phyloP scores from a whole-genome alignment of 2,113 vertebrate species.

The Cranoglanis bouderius region DNA sequence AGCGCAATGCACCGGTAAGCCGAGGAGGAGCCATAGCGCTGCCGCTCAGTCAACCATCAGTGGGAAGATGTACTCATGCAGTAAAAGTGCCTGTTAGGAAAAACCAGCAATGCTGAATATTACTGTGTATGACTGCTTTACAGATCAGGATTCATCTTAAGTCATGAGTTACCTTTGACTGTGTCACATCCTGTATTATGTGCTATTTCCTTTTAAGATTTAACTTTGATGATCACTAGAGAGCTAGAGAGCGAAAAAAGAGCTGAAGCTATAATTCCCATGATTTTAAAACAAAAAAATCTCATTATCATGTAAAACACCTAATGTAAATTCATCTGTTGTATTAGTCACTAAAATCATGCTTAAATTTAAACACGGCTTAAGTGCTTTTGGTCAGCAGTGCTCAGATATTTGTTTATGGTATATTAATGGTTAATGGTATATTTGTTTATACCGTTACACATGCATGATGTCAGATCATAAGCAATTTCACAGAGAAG shows the following conservation, averaged over 20 bases:
- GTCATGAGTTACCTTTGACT: not conserved
- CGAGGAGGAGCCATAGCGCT: constrained; percentile 90
- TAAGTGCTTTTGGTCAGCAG: not conserved
- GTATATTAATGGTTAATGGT: too few species aligned
- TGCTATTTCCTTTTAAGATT: not conserved
- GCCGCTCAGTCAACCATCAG: constrained; percentile 70
- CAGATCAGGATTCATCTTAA: not conserved
- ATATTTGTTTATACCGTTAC: not conserved
- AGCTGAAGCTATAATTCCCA: not conserved
- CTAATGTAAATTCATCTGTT: not conserved
- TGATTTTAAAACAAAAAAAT: not conserved
- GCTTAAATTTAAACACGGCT: not conserved
- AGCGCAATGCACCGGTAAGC: constrained; percentile 91
- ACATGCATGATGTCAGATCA: not conserved
- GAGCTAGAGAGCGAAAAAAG: not conserved
- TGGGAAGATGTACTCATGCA: constrained; percentile 28
- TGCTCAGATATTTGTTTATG: too few species aligned
- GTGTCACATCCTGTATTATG: not conserved
- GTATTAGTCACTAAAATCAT: not conserved
- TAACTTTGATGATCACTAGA: not conserved
- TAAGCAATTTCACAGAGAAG: not conserved
- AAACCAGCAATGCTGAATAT: constrained; percentile 10
- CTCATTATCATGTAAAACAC: not conserved
- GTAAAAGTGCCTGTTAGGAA: constrained; percentile 8
- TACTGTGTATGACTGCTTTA: not conserved